Base-by-base conservation (phyloP, 2,797 vertebrate species). In the Carcharodon carcharias region DNA sequence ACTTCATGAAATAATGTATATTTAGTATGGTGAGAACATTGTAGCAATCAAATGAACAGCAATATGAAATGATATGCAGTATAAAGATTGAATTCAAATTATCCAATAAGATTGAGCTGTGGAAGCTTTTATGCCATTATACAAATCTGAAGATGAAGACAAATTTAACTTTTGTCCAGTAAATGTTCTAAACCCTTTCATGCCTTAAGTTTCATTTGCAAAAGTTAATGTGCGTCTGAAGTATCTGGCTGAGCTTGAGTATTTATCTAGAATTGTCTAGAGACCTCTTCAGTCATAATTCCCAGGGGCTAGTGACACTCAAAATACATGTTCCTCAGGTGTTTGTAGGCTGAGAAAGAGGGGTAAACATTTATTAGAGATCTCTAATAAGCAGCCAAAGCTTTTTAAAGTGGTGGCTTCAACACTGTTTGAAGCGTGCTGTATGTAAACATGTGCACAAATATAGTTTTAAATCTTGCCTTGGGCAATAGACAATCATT, bases 301-400 rank as follows among this genome's bases (percentile, higher is more conserved):
- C 26, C 93, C 65, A 95, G 65, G n/a, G 63, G 50, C 61, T 14
- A 40, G 21, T 40, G 61, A 50, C 40, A 67, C 92, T 94, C n/a
- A 95, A 69, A 71, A 95, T 95, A 71, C 45, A 71, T 26, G 63
- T 54, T 71, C 65, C n/a, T 69, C 93, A 95, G 61, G 63, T 95
- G 67, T 95, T 54, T 69, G 40, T 95, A 6, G 40, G 67, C 93
- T 71, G 88, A 69, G 26, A 95, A 95, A 95, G 65, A 3, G 40
- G 93, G 65, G 67, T 95, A 71, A 69, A 95, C 67, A 50, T 95
- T 45, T 40, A 95, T 69, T 95, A 63, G 61, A 67, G 63, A 50
- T 67, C 40, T 69, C 35, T 69, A 50, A 95, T 45, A 95, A 95
- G 63, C 61, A 92, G 1, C 54, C 61, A 35, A 92, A 63, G 89